Evolutionary conservation across 2,888 invertebrate genomes (phyloP).

Genomic region (Argyra leucocephala): DNA sequence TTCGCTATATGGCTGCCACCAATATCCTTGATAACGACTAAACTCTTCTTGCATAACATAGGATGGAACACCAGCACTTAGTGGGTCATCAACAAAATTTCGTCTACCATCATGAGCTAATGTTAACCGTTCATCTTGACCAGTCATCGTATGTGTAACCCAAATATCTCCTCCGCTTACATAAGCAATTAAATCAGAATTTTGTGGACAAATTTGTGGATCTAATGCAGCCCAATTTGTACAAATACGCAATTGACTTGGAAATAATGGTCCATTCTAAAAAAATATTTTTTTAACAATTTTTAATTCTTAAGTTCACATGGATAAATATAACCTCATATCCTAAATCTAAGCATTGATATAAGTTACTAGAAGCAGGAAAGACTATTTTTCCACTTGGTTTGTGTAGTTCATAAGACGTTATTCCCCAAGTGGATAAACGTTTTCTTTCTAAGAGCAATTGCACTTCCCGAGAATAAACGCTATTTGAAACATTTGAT

Average conservation of each 20-base stretch:
- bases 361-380: constrained; percentile 80
- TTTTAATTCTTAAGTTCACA: too few relatives aligned
- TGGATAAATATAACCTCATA: constrained; percentile 51
- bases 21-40: constrained; percentile 89
- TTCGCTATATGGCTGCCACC: constrained; percentile 85
- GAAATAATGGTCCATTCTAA: constrained; percentile 51
- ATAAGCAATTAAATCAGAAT: constrained; percentile 71
- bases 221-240: constrained; percentile 64
- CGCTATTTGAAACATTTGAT: constrained; percentile 52
- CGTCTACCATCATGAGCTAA: constrained; percentile 59
- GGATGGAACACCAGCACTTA: constrained; percentile 90
- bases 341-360: constrained; percentile 70
- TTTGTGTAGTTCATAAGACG: constrained; percentile 80
- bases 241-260: constrained; percentile 52
- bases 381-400: constrained; percentile 78
- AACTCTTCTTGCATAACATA: constrained; percentile 99
- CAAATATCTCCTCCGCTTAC: constrained; percentile 85
- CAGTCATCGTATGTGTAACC: constrained; percentile 56
- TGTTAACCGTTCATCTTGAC: constrained; percentile 61
- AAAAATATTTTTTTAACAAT: neutral
- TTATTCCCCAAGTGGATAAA: constrained; percentile 86
- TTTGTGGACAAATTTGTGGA: constrained; percentile 57
- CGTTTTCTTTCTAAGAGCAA: constrained; percentile 84
- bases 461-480: constrained; percentile 79
- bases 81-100: constrained; percentile 68